phyloP scores from a whole-genome alignment of 2,113 vertebrate species.

The Hoplias malabaricus region DNA sequence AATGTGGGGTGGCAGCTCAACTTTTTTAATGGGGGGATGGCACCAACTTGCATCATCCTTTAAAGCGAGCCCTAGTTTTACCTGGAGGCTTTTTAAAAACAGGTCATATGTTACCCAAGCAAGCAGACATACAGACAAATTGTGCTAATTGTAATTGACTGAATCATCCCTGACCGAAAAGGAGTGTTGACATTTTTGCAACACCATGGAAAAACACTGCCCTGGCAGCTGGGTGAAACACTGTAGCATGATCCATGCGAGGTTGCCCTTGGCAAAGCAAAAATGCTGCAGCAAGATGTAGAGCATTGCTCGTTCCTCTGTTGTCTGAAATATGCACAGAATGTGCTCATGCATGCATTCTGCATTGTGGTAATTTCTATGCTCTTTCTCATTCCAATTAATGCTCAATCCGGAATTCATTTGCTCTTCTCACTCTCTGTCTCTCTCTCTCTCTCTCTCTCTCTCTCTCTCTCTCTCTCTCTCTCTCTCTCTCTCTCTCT shows the following conservation, averaged over 20 bases:
- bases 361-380: slow-evolving; percentile 38
- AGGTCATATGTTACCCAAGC: not conserved
- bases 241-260: slow-evolving; percentile 8
- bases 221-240: not conserved
- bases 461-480: slow-evolving; percentile 28
- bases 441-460: too few species aligned
- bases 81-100: too few species aligned
- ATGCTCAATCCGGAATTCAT: slow-evolving; percentile 51
- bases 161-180: slow-evolving; percentile 11
- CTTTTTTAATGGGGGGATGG: too few species aligned
- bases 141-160: not conserved
- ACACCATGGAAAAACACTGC: slow-evolving; percentile 19
- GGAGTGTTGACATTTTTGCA: slow-evolving; percentile 1
- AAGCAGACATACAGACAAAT: not conserved
- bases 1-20: too few species aligned
- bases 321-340: slow-evolving; percentile 46
- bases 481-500: slow-evolving; percentile 23
- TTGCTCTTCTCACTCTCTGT: too few species aligned
- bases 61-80: too few species aligned
- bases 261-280: not conserved
- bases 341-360: slow-evolving; percentile 52
- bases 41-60: too few species aligned
- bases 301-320: not conserved
- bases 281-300: slow-evolving; percentile 15
- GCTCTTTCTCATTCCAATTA: slow-evolving; percentile 44